Evolutionary conservation across 2,797 vertebrate species (phyloP).

Genomic region (Schizopygopsis pylzovi): DNA sequence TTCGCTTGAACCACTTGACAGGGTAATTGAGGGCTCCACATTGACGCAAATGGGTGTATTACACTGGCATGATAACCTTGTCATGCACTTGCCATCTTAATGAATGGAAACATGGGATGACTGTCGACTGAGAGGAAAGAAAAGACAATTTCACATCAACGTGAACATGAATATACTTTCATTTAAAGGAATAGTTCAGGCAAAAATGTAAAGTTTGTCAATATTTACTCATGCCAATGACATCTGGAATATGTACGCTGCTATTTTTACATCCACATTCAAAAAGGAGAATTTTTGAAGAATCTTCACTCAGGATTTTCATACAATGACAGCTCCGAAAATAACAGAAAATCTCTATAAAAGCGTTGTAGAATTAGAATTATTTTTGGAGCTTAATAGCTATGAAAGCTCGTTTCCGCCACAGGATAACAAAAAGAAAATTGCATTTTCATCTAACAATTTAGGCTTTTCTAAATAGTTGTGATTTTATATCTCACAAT

Average conservation of each 20-base stretch:
- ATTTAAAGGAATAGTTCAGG: neutral
- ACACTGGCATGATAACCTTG: conserved; percentile 21
- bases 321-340: neutral
- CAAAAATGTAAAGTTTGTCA: neutral
- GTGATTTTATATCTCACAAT: neutral
- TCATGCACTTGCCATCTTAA: conserved; percentile 33
- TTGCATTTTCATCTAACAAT: neutral
- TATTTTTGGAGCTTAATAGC: neutral
- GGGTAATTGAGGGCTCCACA: conserved; percentile 39
- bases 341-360: neutral
- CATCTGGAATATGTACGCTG: neutral
- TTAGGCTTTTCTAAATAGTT: neutral
- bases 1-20: conserved; percentile 31
- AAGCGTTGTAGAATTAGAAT: neutral
- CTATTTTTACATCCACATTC: neutral
- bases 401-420: neutral
- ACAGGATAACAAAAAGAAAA: neutral
- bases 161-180: neutral
- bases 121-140: conserved; percentile 6
- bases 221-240: neutral
- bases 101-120: conserved; percentile 30
- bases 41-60: conserved; percentile 30
- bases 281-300: neutral
- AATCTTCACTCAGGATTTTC: neutral
- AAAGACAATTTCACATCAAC: conserved; percentile 14